These are phyloP conservation scores for Drosophila nigricruria DNA, from an alignment of 2,888 invertebrate species.

Conservation along the genomic window DNA sequence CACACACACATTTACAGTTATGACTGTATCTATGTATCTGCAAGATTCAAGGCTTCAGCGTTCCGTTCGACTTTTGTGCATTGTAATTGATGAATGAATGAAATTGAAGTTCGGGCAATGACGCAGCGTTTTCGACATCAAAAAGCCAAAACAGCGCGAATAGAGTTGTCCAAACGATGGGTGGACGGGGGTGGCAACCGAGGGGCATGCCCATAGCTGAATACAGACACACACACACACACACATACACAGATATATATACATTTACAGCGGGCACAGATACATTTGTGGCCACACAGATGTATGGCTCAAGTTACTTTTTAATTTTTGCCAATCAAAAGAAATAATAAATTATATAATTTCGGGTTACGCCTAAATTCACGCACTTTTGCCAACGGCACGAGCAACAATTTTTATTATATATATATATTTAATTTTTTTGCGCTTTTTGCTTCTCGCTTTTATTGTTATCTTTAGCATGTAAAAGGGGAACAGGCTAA, in stretches of 20 bases:
- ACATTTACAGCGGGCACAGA: neutral
- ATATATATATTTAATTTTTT: conserved; percentile 9
- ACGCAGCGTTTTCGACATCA: conserved; percentile 65
- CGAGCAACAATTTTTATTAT: conserved; percentile 42
- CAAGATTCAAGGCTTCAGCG: conserved; percentile 72
- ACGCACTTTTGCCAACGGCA: conserved; percentile 71
- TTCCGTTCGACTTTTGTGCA: conserved; percentile 63
- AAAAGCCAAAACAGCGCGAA: conserved; percentile 50
- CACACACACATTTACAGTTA: conserved; percentile 13
- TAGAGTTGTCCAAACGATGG: conserved; percentile 64
- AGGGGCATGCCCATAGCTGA: neutral
- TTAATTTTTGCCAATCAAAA: conserved; percentile 79
- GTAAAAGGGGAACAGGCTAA: conserved; percentile 19
- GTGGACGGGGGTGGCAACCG: neutral
- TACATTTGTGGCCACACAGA: conserved; percentile 2
- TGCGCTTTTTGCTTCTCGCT: neutral
- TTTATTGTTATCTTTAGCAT: conserved; percentile 10
- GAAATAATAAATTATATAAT: conserved; percentile 80
- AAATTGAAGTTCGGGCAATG: conserved; percentile 81
- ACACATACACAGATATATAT: neutral
- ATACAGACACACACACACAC: neutral
- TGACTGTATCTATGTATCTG: conserved; percentile 47
- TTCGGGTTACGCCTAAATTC: conserved; percentile 74
- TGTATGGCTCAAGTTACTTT: conserved; percentile 55
- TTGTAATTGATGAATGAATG: conserved; percentile 82